Evolutionary conservation across 2,888 invertebrate genomes (phyloP).

Genomic region (Torymus texanus): DNA sequence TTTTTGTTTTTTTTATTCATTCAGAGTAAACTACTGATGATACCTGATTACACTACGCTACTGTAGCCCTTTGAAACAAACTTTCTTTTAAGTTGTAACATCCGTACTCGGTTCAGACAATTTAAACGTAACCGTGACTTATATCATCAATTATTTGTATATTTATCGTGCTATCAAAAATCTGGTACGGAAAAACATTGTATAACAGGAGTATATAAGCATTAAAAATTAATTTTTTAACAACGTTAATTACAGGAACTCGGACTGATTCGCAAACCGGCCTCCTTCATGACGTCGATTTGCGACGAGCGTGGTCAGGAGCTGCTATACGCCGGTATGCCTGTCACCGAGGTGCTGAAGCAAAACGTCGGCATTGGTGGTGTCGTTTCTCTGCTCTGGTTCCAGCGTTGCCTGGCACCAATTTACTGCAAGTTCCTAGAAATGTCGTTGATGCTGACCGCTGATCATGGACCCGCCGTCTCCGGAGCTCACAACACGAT

Average conservation of each 20-base stretch:
- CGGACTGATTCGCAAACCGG: constrained; percentile 98
- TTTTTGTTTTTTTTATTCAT: constrained; percentile 6
- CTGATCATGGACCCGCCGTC: constrained; percentile 99
- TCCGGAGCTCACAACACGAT: constrained; percentile 99
- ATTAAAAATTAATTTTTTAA: background rate
- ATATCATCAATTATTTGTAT: too few species aligned
- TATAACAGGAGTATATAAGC: too few species aligned
- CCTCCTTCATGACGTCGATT: constrained; percentile 99
- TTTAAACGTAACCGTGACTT: too few species aligned
- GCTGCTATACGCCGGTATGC: constrained; percentile 96
- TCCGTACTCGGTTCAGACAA: too few species aligned
- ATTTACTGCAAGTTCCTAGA: constrained; percentile 98
- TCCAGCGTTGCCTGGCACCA: constrained; percentile 95
- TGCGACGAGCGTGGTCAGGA: constrained; percentile 99
- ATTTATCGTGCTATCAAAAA: too few species aligned
- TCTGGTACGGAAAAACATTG: too few species aligned
- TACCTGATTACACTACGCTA: too few species aligned
- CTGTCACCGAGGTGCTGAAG: constrained; percentile 91
- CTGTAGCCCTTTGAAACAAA: too few species aligned
- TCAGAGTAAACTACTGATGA: background rate
- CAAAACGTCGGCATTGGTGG: constrained; percentile 98
- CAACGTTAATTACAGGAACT: constrained; percentile 82
- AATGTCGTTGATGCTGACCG: constrained; percentile 98
- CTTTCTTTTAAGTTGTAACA: too few species aligned
- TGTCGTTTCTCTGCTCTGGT: constrained; percentile 97